Base-by-base conservation (phyloP, 2,113 vertebrate species). In the Pelodiscus sinensis region DNA sequence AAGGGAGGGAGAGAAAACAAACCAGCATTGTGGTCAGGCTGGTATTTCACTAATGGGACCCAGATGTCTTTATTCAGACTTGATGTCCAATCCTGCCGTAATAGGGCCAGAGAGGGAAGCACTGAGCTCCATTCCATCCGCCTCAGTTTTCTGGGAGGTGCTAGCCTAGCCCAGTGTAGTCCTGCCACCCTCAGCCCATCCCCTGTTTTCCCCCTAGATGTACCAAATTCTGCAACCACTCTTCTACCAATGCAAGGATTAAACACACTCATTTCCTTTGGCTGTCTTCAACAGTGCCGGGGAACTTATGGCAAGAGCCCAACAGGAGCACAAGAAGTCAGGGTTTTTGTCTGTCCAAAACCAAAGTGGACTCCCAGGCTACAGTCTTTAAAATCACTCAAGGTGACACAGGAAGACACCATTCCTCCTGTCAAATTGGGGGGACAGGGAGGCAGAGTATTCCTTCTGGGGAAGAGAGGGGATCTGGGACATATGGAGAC, bases 41-140 rank as follows among this genome's bases (percentile, higher is more conserved):
- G 94, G 96, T 96, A 97, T 96, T 94, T 96, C 89, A 86, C 94
- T 97, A 97, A 97, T 96, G 93, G 90, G 94, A 92, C 96, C 97
- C 97, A 97, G 97, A 97, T 97, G 97, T 96, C 93, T 89, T 79
- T 82, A 55, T 1, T 0, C 86, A 91, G 93, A 24, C 91, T 79
- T 77, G 22, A 50, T 56, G 83, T 86, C 93, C 92, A 73, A 86
- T 58, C 81, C 84, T 84, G 38, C 80, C 5, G 38, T 29, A 87
- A 81, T 16, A 71, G 82, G 82, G 94, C 80, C 88, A 73, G 87
- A 81, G 85, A 13, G 83, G 51, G 82, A 86, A 10, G 81, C n/a
- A 24, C 57, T 60, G 56, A 38, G 35, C 8, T 51, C 55, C 31
- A 29, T 58, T 87, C 80, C 7, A n/a, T 77, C 65, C 31, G 51